These are phyloP conservation scores for Eupeodes luniger DNA, from an alignment of 2,888 invertebrate genomes.

Conservation along the genomic window DNA sequence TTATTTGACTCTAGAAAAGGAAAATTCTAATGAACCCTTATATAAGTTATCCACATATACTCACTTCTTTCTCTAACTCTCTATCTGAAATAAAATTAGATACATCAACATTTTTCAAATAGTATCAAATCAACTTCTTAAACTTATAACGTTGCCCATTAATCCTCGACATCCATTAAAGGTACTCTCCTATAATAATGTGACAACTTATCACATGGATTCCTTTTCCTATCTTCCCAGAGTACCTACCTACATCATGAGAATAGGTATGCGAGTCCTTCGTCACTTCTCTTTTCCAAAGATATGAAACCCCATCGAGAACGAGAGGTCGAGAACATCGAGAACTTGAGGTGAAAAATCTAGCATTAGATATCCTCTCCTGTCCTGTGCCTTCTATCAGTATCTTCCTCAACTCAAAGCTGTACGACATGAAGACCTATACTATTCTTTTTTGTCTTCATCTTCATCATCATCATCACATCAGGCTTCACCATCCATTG, in stretches of 20 bases:
- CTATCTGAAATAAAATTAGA: neutral
- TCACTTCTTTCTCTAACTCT: too few relatives aligned
- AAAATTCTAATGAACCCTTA: too few relatives aligned
- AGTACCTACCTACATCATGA: slow-evolving; percentile 3
- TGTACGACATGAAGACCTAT: neutral
- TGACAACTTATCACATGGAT: slow-evolving; percentile 71
- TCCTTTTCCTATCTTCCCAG: slow-evolving; percentile 30
- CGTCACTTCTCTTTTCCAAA: slow-evolving; percentile 32
- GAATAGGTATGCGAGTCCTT: slow-evolving; percentile 23
- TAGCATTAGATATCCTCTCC: slow-evolving; percentile 41
- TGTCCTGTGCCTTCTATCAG: neutral
- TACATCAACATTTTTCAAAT: slow-evolving; percentile 61
- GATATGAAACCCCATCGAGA: slow-evolving; percentile 50
- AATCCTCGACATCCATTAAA: slow-evolving; percentile 74
- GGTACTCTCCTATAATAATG: slow-evolving; percentile 54
- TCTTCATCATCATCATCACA: slow-evolving; percentile 15
- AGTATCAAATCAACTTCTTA: slow-evolving; percentile 71
- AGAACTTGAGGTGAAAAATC: slow-evolving; percentile 70
- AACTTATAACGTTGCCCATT: slow-evolving; percentile 74
- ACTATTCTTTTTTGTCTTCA: slow-evolving; percentile 39
- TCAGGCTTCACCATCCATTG: slow-evolving; percentile 52
- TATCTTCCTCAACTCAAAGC: neutral
- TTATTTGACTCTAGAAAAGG: too few relatives aligned
- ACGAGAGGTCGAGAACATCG: slow-evolving; percentile 67
- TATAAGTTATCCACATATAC: too few relatives aligned